Conservation (phyloP, 2,888 invertebrate genomes). For the Deilephila porcellus region DNA sequence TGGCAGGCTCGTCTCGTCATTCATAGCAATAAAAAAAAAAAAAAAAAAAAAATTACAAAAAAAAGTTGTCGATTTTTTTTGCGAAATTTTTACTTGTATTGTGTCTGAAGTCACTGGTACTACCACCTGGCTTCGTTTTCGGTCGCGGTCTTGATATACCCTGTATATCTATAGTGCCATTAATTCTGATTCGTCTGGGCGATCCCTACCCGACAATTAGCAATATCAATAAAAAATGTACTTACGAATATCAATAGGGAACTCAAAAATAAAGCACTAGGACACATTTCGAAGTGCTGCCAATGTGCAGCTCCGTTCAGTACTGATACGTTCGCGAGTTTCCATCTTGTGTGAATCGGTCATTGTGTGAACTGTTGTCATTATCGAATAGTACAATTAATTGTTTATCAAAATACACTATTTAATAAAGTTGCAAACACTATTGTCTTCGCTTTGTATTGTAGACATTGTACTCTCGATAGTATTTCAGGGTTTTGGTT, state of each 20-base stretch:
- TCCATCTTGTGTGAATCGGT: slow-evolving; percentile 41
- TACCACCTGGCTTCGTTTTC: no score
- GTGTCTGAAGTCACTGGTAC: no score
- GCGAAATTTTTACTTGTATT: no score
- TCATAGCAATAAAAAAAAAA: no score
- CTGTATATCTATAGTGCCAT: no score
- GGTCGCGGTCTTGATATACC: no score
- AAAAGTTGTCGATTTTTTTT: no score
- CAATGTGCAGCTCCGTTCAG: slow-evolving; percentile 31
- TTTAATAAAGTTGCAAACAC: slow-evolving; percentile 29
- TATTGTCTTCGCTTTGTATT: slow-evolving; percentile 26
- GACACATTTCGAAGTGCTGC: slow-evolving; percentile 51
- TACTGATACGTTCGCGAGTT: slow-evolving; percentile 46
- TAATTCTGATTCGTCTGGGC: no score
- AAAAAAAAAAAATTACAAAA: no score
- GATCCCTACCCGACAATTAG: no score
- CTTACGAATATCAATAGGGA: slow-evolving; percentile 45
- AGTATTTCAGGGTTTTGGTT: neutral
- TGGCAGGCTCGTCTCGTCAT: no score
- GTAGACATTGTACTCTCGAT: slow-evolving; percentile 31
- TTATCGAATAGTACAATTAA: slow-evolving; percentile 50
- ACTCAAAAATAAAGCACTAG: slow-evolving; percentile 35
- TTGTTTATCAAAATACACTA: slow-evolving; percentile 50
- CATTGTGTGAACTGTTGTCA: slow-evolving; percentile 41
- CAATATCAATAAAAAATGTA: slow-evolving; percentile 33